These are phyloP conservation scores for Isurus oxyrinchus DNA, from an alignment of 2,113 vertebrate species.

Conservation along the genomic window DNA sequence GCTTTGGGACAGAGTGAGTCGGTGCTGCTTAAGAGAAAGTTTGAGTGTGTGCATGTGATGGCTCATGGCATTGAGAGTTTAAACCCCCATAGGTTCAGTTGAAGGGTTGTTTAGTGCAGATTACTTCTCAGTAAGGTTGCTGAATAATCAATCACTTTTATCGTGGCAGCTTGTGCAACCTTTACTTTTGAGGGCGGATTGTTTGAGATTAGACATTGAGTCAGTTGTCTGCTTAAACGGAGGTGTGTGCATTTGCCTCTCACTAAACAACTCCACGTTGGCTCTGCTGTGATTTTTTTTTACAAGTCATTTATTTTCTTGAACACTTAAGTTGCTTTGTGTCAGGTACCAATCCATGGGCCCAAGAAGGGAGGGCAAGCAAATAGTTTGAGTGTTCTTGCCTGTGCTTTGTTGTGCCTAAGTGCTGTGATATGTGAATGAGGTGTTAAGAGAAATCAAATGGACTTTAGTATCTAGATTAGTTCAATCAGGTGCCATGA, in stretches of 20 bases:
- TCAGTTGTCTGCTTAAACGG: background rate
- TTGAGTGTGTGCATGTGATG: background rate
- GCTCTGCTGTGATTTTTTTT: background rate
- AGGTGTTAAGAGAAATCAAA: background rate
- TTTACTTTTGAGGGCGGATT: background rate
- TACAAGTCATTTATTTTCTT: background rate
- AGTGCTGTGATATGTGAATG: background rate
- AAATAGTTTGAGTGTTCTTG: background rate
- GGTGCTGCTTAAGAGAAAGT: no score
- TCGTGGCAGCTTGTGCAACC: background rate
- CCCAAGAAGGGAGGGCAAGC: background rate
- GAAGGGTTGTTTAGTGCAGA: background rate
- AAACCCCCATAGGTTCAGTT: background rate
- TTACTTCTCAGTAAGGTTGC: background rate
- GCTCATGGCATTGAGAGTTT: background rate
- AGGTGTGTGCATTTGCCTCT: background rate
- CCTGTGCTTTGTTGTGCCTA: background rate
- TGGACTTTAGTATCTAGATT: background rate
- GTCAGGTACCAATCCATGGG: background rate
- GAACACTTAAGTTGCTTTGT: background rate
- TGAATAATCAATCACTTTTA: constrained; percentile 23
- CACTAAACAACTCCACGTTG: background rate
- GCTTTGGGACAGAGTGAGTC: no score
- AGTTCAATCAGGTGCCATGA: background rate
- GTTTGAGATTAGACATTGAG: background rate